Evolutionary conservation across 2,797 vertebrate species (phyloP), one percentile per base, ranked within the genome.

Genomic region (Microcaecilia unicolor): DNA sequence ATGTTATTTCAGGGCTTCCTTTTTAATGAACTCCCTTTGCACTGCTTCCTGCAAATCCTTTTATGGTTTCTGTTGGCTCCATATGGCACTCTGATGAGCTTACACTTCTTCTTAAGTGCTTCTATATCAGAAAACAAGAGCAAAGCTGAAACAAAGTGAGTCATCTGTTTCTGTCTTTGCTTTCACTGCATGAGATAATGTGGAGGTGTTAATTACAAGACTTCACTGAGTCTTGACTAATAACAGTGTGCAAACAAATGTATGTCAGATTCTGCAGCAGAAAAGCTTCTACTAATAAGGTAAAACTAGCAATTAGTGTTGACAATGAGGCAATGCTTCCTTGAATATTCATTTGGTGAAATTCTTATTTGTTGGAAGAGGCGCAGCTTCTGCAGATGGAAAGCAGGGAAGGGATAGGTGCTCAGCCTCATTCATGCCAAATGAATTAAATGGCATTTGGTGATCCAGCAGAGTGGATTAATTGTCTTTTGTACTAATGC

Each of bases 211-310:
- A 85, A 86, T 84, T 84, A 82, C 71, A 66, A 55, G 63, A 78
- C 62, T 82, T 78, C 74, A 72, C 64, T 61, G 66, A 79, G 66
- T 84, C 76, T 70, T 80, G 67, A 78, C 77, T 80, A 84, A 76
- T 83, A 82, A 75, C 75, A 81, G 72, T 82, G 72, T 82, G 74
- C 75, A 83, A 86, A 86, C 80, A 84, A 82, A 75, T 72, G 61
- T 64, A 44, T 74, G 77, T 80, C 77, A 83, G 72, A 74, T 66
- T 64, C 63, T 59, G 70, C 69, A 69, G 60, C 63, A 74, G 67
- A 81, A 74, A 80, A 76, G 65, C 70, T 77, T 76, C 57, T 64
- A 70, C 74, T 83, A 85, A 81, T 79, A 83, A 74, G 64, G 70
- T 65, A 80, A 80, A 83, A 73, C 71, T 67, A 73, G 65, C 76